A percentile compares a stretch with the other conserved stretches of the same genome.
These are phyloP conservation scores for Cromileptes altivelis DNA, from an alignment of 2,113 vertebrate genomes.

Conservation along the genomic window DNA sequence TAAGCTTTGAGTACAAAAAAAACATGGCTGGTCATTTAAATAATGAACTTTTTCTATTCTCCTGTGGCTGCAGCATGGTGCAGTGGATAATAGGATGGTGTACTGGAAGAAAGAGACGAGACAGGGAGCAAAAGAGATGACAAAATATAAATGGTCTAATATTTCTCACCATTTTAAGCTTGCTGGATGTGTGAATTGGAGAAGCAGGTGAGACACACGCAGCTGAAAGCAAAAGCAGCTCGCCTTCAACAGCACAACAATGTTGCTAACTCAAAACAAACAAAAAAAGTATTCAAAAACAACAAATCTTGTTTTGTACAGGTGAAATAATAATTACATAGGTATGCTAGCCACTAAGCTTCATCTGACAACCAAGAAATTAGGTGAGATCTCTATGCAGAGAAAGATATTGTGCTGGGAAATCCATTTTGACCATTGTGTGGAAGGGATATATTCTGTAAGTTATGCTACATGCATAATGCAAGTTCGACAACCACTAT, in stretches of 20 bases:
- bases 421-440: no score
- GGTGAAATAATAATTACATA: not conserved
- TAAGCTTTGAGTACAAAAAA: not conserved
- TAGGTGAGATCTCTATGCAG: not conserved
- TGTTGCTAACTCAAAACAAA: not conserved
- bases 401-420: not conserved
- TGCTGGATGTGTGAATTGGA: constrained; percentile 17
- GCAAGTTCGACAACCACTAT: not conserved
- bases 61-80: constrained; percentile 9
- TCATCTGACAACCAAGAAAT: not conserved
- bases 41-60: constrained; percentile 33
- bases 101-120: not conserved
- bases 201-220: constrained; percentile 37
- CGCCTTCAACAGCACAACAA: not conserved
- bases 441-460: not conserved
- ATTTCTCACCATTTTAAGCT: constrained; percentile 30
- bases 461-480: not conserved
- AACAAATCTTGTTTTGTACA: not conserved
- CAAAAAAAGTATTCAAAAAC: not conserved
- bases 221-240: constrained; percentile 15
- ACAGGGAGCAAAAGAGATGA: constrained; percentile 13
- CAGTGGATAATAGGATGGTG: constrained; percentile 2
- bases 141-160: constrained; percentile 40
- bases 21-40: constrained; percentile 1
- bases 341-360: not conserved